Evolutionary conservation across 1,140 invertebrate species (phyloP), one percentile per base, ranked within the genome.

Genomic region (Himalopsyche phryganea): DNA sequence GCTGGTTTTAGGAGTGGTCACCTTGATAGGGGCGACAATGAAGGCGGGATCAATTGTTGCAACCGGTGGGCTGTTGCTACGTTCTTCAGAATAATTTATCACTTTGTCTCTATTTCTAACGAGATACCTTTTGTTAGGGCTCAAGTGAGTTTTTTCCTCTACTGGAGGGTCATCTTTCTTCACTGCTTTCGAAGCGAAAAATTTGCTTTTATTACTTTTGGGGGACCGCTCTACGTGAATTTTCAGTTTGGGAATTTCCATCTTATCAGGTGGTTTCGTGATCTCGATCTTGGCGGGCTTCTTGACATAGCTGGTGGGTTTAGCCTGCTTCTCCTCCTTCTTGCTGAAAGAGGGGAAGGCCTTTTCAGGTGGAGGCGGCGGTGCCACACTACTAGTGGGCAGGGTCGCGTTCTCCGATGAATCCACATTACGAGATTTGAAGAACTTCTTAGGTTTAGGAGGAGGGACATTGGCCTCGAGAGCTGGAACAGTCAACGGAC

Each of bases 391-490:
- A 70, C 74, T 66, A 72, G 73, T 60, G 80, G 80, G 80, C 45
- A 80, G 75, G 13, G 82, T 75, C 58, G 79, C 65, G 67, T 82
- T 71, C 72, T 85, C 80, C 3, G 77, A 68, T 11, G 80, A 71
- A 42, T 83, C 84, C 1, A 80, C 75, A 72, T 89, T 90, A 23
- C 91, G 80, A 67, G 90, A 92, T 69, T 94, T 94, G 70, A 94
- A 93, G 75, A 94, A 94, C 68, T 94, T 94, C 66, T 91, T 91
- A 41, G 91, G 91, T 69, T 91, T 91, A 38, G 77, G 76, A 55
- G 74, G 74, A 54, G 72, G 71, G 61, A 79, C 77, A 48, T 80
- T 57, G 28, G 79, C 74, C 66, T 71, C 80, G 71, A 74, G 79
- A 66, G 72, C 78, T 68, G 71, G 80, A 60, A 78, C 75, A 66